Conservation (phyloP, 1,140 invertebrate species). For the Pentalonia nigronervosa region DNA sequence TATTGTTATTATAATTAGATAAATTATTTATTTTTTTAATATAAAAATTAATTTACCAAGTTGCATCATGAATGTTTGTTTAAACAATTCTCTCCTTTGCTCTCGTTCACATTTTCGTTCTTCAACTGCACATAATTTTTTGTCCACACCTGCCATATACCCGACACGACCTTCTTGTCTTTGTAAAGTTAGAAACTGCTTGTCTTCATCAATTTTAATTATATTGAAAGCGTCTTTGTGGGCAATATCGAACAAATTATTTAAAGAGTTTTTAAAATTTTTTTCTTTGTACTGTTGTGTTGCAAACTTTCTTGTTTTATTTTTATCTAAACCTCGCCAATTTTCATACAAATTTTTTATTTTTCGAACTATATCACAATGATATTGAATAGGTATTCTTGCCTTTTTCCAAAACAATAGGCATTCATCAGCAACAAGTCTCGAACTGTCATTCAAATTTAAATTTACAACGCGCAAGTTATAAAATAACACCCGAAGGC, state of each 20-base stretch:
- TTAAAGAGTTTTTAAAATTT: slow-evolving; percentile 57
- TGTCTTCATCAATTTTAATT: slow-evolving; percentile 60
- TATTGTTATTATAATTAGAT: not conserved
- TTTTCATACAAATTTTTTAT: slow-evolving; percentile 57
- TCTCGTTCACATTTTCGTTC: slow-evolving; percentile 23
- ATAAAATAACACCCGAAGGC: slow-evolving; percentile 59
- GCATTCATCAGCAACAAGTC: slow-evolving; percentile 56
- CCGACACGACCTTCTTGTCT: slow-evolving; percentile 55
- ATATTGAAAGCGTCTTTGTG: slow-evolving; percentile 60
- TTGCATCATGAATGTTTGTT: not conserved
- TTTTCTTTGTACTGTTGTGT: slow-evolving; percentile 58
- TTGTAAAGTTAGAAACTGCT: slow-evolving; percentile 58
- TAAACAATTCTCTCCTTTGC: not conserved
- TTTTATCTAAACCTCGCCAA: slow-evolving; percentile 58
- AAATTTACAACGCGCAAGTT: slow-evolving; percentile 58
- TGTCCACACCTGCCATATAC: slow-evolving; percentile 55
- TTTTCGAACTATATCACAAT: slow-evolving; percentile 58
- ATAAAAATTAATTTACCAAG: not conserved
- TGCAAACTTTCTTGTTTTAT: slow-evolving; percentile 41
- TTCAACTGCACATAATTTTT: slow-evolving; percentile 32
- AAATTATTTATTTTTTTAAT: slow-evolving; percentile 4
- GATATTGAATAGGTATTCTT: slow-evolving; percentile 57
- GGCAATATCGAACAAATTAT: slow-evolving; percentile 62
- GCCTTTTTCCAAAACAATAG: slow-evolving; percentile 60
- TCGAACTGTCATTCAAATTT: slow-evolving; percentile 58